Evolutionary conservation across 2,113 vertebrate species (phyloP), one percentile per base, ranked within the genome.

Genomic region (Harpagus bidentatus): DNA sequence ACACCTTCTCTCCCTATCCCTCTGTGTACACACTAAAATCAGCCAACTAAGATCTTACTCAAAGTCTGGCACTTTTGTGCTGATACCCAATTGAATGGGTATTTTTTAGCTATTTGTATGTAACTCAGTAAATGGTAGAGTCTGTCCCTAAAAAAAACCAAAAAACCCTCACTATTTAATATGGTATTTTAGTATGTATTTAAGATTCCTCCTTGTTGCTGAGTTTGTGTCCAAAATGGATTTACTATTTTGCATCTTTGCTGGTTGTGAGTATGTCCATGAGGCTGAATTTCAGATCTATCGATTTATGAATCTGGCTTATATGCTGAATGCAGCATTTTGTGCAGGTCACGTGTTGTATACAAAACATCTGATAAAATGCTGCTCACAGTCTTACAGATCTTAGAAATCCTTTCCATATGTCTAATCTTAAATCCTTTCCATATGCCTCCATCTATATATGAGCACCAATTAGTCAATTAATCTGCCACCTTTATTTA

Each of bases 321-420:
- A 95, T 91, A 88, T 94, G 95, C 95, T 96, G 94, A 96, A 94
- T 90, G 91, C 93, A 97, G 94, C 93, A 94, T 96, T 97, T 97
- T 97, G 95, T 95, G 92, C 85, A 78, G 93, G 95, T 97, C 96
- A 97, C 85, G 72, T 97, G 95, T 95, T 97, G 95, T 96, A 88
- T 94, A 94, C 95, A 97, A 97, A 97, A 97, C 96, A 96, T 96
- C 94, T 97, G 96, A 97, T 96, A 95, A 96, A 97, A 96, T 97
- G 93, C 94, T 95, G 89, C 93, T 97, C 95, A 76, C 93, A 96
- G 94, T 97, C 93, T 97, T 97, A 94, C 91, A 95, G 95, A 97
- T 96, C 97, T 97, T 95, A 97, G 91, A 96, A 97, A 97, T 97
- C 93, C 93, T 96, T 97, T 97, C 96, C 97, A 97, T 96, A 96